Conservation (phyloP, 1,140 invertebrate species). For the Theocolax elegans region DNA sequence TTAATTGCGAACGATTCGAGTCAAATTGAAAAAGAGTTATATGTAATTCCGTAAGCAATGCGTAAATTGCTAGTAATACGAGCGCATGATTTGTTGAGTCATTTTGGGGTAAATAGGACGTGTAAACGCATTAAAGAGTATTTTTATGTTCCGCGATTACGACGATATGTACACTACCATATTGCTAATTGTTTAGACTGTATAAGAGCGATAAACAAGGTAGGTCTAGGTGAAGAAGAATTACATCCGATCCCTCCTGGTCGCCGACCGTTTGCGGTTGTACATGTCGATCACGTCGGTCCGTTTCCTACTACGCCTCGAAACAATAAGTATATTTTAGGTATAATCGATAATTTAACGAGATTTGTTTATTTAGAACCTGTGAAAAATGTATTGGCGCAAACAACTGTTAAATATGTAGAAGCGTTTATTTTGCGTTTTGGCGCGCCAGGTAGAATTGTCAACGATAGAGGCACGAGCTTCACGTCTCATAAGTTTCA, state of each 20-base stretch:
- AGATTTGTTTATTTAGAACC: constrained; percentile 12
- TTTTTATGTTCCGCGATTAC: constrained; percentile 39
- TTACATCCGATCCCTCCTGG: constrained; percentile 37
- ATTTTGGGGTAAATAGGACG: constrained; percentile 36
- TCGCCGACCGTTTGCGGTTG: constrained; percentile 24
- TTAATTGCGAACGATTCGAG: not conserved
- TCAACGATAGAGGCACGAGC: not conserved
- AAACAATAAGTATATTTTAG: constrained; percentile 29
- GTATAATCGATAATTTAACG: no score
- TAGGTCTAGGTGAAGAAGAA: constrained; percentile 16
- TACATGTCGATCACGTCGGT: constrained; percentile 39
- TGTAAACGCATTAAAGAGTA: constrained; percentile 12
- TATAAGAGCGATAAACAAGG: constrained; percentile 4
- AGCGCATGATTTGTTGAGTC: constrained; percentile 28
- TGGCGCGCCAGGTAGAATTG: constrained; percentile 10
- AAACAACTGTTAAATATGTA: constrained; percentile 1
- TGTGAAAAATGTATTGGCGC: not conserved
- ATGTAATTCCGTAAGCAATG: constrained; percentile 27
- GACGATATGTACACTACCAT: constrained; percentile 18
- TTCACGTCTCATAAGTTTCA: constrained; percentile 39
- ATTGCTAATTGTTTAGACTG: constrained; percentile 19
- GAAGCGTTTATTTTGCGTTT: constrained; percentile 18
- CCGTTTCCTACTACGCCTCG: constrained; percentile 6
- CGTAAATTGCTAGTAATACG: constrained; percentile 30
- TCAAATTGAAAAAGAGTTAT: not conserved